A percentile compares a stretch with the other conserved stretches of the same genome.
phyloP scores from a whole-genome alignment of 2,797 vertebrate genomes.

The Sardinella longiceps region DNA sequence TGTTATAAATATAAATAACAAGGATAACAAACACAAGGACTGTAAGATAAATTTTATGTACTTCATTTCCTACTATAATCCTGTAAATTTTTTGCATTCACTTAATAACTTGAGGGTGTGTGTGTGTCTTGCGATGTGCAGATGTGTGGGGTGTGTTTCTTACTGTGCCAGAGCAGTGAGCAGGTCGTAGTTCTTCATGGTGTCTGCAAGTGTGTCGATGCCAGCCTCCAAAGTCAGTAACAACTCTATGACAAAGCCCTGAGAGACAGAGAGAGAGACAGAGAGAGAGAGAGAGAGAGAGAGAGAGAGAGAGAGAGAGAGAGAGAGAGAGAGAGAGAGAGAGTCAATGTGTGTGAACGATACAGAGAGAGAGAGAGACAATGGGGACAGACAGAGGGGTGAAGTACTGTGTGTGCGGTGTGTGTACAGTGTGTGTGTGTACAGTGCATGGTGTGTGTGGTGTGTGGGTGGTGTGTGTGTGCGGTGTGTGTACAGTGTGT shows the following conservation, averaged over 20 bases:
- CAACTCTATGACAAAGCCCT: conserved; percentile 99
- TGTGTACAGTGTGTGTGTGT: no score
- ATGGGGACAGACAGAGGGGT: not conserved
- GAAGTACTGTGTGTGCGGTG: no score
- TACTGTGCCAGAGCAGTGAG: conserved; percentile 96
- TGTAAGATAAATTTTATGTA: no score
- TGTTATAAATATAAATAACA: no score
- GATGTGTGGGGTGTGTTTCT: conserved; percentile 56
- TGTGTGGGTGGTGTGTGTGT: no score
- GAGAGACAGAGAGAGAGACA: conserved; percentile 19
- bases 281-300: not conserved
- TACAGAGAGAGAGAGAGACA: not conserved
- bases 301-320: not conserved
- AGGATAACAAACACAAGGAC: no score
- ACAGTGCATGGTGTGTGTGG: no score
- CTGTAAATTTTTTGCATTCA: no score
- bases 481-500: not conserved
- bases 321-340: not conserved
- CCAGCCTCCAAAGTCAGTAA: conserved; percentile 97
- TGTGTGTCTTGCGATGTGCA: not conserved
- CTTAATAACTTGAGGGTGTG: not conserved
- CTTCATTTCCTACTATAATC: no score
- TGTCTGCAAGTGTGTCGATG: conserved; percentile 95
- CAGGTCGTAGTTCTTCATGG: conserved; percentile 95
- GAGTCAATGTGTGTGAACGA: not conserved